phyloP scores from a whole-genome alignment of 2,797 vertebrate species.

The Hydrocynus forskahlii region DNA sequence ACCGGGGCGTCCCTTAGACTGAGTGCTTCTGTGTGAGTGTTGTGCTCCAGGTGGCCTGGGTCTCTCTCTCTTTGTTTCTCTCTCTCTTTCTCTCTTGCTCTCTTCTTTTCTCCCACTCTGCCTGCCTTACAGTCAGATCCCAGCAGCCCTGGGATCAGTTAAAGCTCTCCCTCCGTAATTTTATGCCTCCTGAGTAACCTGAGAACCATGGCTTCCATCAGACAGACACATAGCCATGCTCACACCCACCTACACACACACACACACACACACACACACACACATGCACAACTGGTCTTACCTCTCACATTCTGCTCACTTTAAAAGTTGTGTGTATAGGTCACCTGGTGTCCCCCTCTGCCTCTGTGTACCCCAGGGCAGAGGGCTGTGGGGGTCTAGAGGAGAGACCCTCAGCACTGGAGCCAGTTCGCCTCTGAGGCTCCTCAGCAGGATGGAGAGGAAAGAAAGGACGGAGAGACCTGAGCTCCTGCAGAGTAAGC shows the following conservation, averaged over 20 bases:
- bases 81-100: slow-evolving; percentile 15
- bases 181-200: slow-evolving; percentile 77
- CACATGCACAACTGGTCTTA: slow-evolving; percentile 48
- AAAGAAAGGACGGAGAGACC: slow-evolving; percentile 67
- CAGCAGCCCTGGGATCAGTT: slow-evolving; percentile 73
- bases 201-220: slow-evolving; percentile 67
- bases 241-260: slow-evolving; percentile 38
- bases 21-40: slow-evolving; percentile 28
- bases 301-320: slow-evolving; percentile 57
- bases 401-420: slow-evolving; percentile 65
- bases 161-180: slow-evolving; percentile 81
- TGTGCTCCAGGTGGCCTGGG: slow-evolving; percentile 34
- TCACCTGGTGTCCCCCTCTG: slow-evolving; percentile 68
- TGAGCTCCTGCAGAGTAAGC: slow-evolving; percentile 78
- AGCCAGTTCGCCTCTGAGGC: slow-evolving; percentile 60
- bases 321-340: slow-evolving; percentile 66
- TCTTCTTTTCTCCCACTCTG: slow-evolving; percentile 61
- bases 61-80: neutral
- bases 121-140: slow-evolving; percentile 77
- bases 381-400: slow-evolving; percentile 56
- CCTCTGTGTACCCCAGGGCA: slow-evolving; percentile 59
- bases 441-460: slow-evolving; percentile 64
- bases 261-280: slow-evolving; percentile 38
- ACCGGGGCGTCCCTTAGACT: slow-evolving; percentile 34
- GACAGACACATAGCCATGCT: slow-evolving; percentile 40